phyloP scores from a whole-genome alignment of 2,888 invertebrate species.

The Himalopsyche tibetana region DNA sequence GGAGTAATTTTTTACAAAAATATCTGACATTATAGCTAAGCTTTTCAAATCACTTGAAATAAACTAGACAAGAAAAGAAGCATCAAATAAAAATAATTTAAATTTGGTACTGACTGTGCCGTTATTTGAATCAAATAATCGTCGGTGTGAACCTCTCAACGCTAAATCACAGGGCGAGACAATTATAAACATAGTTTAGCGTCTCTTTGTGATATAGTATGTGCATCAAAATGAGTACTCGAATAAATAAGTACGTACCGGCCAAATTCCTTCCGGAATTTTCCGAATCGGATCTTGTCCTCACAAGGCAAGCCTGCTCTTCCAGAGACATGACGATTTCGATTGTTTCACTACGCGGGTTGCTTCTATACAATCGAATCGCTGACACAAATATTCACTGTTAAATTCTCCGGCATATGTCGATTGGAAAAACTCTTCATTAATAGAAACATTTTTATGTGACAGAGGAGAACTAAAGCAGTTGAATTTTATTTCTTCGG shows the following conservation, averaged over 20 bases:
- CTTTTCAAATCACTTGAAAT: too few species aligned
- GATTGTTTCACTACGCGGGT: not conserved
- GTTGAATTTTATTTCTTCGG: not conserved
- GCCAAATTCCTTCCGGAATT: constrained; percentile 68
- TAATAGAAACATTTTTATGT: constrained; percentile 1
- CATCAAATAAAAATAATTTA: too few species aligned
- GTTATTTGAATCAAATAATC: too few species aligned
- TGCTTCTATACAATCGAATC: not conserved
- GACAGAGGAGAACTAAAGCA: not conserved
- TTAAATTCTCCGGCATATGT: not conserved
- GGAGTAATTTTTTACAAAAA: too few species aligned
- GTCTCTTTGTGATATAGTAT: too few species aligned
- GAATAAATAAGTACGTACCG: constrained; percentile 50
- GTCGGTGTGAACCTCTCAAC: too few species aligned
- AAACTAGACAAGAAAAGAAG: too few species aligned
- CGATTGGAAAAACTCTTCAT: not conserved
- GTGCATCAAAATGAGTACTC: too few species aligned
- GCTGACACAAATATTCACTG: not conserved
- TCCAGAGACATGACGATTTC: constrained; percentile 68
- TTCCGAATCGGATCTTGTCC: constrained; percentile 76
- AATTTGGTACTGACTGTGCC: too few species aligned
- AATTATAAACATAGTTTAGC: too few species aligned
- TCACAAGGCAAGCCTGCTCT: constrained; percentile 80
- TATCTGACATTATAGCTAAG: too few species aligned
- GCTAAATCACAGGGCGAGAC: too few species aligned